Evolutionary conservation across 2,113 vertebrate genomes (phyloP).

Genomic region (Copsychus sechellarum): DNA sequence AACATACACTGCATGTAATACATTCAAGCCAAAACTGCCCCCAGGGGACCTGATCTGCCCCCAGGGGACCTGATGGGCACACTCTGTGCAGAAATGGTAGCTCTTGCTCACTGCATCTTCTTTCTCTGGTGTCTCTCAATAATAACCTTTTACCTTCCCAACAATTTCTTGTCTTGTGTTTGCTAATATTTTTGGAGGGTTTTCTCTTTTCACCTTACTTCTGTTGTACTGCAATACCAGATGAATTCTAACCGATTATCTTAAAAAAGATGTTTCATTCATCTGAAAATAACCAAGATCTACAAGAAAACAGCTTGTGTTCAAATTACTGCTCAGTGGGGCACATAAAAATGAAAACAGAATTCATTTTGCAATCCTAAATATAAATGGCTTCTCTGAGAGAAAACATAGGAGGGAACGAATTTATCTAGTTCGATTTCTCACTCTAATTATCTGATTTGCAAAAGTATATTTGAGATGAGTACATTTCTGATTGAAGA

Average conservation of each 20-base stretch:
- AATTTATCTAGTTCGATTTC: background rate
- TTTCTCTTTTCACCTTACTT: background rate
- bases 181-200: background rate
- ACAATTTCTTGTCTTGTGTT: background rate
- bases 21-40: background rate
- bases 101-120: background rate
- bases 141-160: background rate
- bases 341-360: background rate
- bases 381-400: background rate
- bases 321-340: background rate
- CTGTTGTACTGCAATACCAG: background rate
- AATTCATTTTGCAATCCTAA: background rate
- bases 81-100: background rate
- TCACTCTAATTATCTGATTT: background rate
- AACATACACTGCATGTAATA: background rate
- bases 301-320: background rate
- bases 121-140: background rate
- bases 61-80: background rate
- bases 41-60: background rate
- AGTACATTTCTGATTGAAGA: background rate
- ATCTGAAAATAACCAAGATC: background rate
- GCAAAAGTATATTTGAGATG: background rate
- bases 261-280: background rate
- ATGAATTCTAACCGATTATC: background rate
- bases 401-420: background rate